These are phyloP conservation scores for Neoitamus cyanurus DNA, from an alignment of 2,888 invertebrate species.

Conservation along the genomic window DNA sequence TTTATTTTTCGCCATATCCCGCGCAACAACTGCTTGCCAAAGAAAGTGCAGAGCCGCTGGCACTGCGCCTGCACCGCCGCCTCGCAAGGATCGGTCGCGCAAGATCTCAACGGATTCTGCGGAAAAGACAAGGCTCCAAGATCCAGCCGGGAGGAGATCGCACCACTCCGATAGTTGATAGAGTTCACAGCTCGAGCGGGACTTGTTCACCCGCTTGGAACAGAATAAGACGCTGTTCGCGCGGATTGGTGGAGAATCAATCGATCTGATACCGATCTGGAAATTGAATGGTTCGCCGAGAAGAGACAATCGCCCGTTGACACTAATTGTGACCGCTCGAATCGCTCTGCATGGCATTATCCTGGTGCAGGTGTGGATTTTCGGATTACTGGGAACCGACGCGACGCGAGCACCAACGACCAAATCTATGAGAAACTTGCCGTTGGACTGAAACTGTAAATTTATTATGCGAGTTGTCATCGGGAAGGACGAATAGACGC, in stretches of 20 bases:
- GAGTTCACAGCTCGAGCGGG: constrained; percentile 34
- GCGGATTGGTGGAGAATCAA: constrained; percentile 9
- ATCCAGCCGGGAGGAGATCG: constrained; percentile 19
- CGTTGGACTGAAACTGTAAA: not conserved
- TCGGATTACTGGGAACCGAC: not conserved
- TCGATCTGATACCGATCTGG: constrained; percentile 40
- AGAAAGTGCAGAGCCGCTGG: constrained; percentile 43
- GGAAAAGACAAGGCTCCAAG: constrained; percentile 21
- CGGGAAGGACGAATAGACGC: too few species aligned
- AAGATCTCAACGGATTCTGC: constrained; percentile 14
- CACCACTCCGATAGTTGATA: constrained; percentile 28
- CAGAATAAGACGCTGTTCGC: constrained; percentile 13
- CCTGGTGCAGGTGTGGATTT: constrained; percentile 4
- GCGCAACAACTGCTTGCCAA: not conserved
- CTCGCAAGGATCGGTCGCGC: not conserved
- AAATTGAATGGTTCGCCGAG: constrained; percentile 37
- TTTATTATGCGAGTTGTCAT: not conserved
- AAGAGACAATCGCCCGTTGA: constrained; percentile 39
- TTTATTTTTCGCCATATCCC: constrained; percentile 28
- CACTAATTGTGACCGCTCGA: constrained; percentile 35
- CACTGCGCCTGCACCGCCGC: not conserved
- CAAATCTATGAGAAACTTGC: not conserved
- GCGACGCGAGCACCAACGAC: not conserved
- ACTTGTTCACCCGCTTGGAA: not conserved
- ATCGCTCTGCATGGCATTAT: constrained; percentile 23